Conservation (phyloP, 2,888 invertebrate genomes). For the Euspilapteryx auroguttella region DNA sequence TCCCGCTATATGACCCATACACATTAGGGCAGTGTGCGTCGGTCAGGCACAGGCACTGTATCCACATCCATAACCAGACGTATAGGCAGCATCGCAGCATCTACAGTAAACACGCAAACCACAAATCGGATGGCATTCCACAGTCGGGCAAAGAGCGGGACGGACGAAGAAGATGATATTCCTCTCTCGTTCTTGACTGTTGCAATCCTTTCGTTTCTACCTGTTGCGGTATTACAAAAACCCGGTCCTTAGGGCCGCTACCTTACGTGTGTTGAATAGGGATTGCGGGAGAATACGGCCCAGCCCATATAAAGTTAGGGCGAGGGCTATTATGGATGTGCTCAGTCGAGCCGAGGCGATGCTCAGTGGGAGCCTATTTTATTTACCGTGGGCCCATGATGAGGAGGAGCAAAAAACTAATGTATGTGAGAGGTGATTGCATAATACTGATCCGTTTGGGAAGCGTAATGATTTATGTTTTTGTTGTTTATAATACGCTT, state of each 20-base stretch:
- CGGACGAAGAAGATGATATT: slow-evolving; percentile 21
- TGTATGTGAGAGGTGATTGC: slow-evolving; percentile 20
- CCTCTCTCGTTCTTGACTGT: slow-evolving; percentile 31
- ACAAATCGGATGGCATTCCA: slow-evolving; percentile 61
- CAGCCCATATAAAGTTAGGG: slow-evolving; percentile 59
- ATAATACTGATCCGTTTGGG: slow-evolving; percentile 40
- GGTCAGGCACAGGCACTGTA: slow-evolving; percentile 20
- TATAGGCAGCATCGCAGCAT: too few species aligned
- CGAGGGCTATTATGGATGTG: slow-evolving; percentile 45
- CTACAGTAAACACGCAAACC: slow-evolving; percentile 31
- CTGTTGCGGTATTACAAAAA: slow-evolving; percentile 61
- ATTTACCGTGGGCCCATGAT: slow-evolving; percentile 23
- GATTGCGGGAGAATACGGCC: slow-evolving; percentile 53
- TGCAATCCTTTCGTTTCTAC: slow-evolving; percentile 62
- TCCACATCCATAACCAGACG: slow-evolving; percentile 3
- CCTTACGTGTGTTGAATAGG: slow-evolving; percentile 57
- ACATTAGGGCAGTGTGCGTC: slow-evolving; percentile 61
- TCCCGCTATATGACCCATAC: slow-evolving; percentile 60
- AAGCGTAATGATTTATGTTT: slow-evolving; percentile 13
- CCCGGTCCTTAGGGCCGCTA: slow-evolving; percentile 60
- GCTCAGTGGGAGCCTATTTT: slow-evolving; percentile 34
- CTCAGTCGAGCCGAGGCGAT: slow-evolving; percentile 18
- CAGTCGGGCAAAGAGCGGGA: slow-evolving; percentile 34
- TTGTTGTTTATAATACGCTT: too few species aligned
- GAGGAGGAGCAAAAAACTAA: slow-evolving; percentile 10